Percentiles rank a stretch among this genome's conserved stretches.
These are phyloP conservation scores for Puntigrus tetrazona DNA, from an alignment of 2,113 vertebrate genomes.

Conservation along the genomic window DNA sequence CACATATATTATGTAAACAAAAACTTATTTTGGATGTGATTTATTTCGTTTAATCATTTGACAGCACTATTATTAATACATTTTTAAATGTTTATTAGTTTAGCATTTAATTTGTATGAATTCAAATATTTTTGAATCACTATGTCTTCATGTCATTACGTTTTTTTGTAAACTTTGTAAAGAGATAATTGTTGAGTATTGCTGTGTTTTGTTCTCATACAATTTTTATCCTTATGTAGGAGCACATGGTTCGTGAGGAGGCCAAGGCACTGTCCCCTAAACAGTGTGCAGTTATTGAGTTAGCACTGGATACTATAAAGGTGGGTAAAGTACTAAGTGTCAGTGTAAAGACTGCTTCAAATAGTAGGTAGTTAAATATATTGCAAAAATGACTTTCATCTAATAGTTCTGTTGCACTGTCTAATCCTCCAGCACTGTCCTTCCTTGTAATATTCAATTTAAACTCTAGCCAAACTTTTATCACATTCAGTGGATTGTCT, in stretches of 20 bases:
- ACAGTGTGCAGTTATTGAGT: constrained; percentile 94
- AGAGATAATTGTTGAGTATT: neutral
- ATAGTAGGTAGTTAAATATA: neutral
- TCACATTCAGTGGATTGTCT: neutral
- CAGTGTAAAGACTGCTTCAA: neutral
- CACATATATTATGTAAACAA: too few relatives aligned
- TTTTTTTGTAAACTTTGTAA: neutral
- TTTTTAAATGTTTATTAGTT: neutral
- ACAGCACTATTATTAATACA: too few relatives aligned
- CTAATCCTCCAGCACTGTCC: neutral
- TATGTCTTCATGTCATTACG: too few relatives aligned
- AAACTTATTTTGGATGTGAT: too few relatives aligned
- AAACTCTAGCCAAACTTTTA: neutral
- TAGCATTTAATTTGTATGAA: neutral
- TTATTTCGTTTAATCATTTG: too few relatives aligned
- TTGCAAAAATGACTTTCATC: neutral
- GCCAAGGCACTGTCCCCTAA: constrained; percentile 95
- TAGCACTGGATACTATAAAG: constrained; percentile 98
- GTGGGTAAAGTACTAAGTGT: constrained; percentile 63
- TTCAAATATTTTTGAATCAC: neutral
- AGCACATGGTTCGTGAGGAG: constrained; percentile 98
- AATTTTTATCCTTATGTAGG: constrained; percentile 70
- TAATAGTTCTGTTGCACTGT: neutral
- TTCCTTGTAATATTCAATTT: neutral
- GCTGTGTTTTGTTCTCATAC: neutral